Evolutionary conservation across 2,888 invertebrate species (phyloP).

Genomic region (Xylota sylvarum): DNA sequence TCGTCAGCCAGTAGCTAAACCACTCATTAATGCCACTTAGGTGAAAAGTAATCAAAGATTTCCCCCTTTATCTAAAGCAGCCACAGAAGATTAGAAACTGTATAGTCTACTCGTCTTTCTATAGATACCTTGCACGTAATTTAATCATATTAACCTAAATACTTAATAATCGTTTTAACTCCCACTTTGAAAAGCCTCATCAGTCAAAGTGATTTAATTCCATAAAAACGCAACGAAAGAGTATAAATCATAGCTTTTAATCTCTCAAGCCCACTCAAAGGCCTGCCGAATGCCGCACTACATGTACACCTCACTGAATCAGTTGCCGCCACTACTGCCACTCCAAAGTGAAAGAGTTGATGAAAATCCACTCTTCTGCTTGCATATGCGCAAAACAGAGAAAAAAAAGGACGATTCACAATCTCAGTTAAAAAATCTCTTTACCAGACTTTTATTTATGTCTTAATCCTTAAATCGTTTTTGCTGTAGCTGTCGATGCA

Average conservation of each 20-base stretch:
- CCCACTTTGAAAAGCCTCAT: constrained; percentile 1
- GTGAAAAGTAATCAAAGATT: too few relatives aligned
- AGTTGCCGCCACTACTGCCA: constrained; percentile 11
- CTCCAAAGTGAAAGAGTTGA: constrained; percentile 30
- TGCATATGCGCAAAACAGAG: background rate
- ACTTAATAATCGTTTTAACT: constrained; percentile 10
- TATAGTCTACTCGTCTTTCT: too few relatives aligned
- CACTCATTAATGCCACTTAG: too few relatives aligned
- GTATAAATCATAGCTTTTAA: constrained; percentile 18
- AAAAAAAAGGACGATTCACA: constrained; percentile 25
- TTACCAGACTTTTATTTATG: constrained; percentile 30
- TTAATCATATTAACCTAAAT: constrained; percentile 21
- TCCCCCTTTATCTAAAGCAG: too few relatives aligned
- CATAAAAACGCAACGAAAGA: constrained; percentile 4
- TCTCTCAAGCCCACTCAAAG: constrained; percentile 16
- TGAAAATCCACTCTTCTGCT: constrained; percentile 28
- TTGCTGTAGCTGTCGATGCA: constrained; percentile 14
- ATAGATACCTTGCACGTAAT: background rate
- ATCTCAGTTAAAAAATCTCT: constrained; percentile 55
- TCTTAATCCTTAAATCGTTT: constrained; percentile 39
- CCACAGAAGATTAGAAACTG: too few relatives aligned
- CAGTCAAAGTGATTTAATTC: constrained; percentile 8
- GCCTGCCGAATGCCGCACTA: background rate
- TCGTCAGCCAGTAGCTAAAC: too few relatives aligned
- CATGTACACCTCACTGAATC: constrained; percentile 11